Conservation (phyloP, 2,113 vertebrate species). For the Bubo bubo region DNA sequence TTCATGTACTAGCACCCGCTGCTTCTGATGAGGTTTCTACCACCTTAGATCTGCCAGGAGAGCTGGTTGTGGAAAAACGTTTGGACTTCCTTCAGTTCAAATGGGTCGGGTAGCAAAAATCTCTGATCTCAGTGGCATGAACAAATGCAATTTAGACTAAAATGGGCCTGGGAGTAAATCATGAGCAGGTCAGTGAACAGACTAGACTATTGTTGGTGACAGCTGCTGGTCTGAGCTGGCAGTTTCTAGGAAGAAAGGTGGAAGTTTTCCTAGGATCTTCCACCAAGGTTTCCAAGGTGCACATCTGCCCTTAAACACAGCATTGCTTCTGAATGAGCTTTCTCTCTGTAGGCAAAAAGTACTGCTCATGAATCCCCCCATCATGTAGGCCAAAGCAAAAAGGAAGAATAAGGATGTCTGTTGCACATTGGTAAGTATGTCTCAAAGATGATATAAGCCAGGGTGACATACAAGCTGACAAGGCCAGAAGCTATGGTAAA, state of each 20-base stretch:
- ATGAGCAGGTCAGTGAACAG: not conserved
- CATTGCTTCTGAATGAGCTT: not conserved
- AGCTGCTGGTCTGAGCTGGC: not conserved
- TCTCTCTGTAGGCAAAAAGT: not conserved
- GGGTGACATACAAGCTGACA: not conserved
- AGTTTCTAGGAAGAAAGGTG: not conserved
- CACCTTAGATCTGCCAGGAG: not conserved
- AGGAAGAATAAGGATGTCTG: not conserved
- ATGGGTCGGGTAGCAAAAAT: not conserved
- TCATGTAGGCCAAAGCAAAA: not conserved
- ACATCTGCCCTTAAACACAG: not conserved
- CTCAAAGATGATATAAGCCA: not conserved
- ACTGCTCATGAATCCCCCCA: rapidly evolving
- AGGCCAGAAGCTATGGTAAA: slow-evolving; percentile 22
- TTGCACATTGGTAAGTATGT: not conserved
- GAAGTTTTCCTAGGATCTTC: not conserved
- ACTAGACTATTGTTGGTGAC: not conserved
- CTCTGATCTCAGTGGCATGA: not conserved
- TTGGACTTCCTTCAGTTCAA: not conserved
- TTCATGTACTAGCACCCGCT: rapidly evolving
- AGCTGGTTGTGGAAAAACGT: not conserved
- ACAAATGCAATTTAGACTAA: not conserved
- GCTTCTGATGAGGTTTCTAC: not conserved
- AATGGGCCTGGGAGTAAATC: not conserved
- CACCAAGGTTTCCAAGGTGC: not conserved